phyloP scores from a whole-genome alignment of 2,888 invertebrate species.

The Pseudococcus longispinus region DNA sequence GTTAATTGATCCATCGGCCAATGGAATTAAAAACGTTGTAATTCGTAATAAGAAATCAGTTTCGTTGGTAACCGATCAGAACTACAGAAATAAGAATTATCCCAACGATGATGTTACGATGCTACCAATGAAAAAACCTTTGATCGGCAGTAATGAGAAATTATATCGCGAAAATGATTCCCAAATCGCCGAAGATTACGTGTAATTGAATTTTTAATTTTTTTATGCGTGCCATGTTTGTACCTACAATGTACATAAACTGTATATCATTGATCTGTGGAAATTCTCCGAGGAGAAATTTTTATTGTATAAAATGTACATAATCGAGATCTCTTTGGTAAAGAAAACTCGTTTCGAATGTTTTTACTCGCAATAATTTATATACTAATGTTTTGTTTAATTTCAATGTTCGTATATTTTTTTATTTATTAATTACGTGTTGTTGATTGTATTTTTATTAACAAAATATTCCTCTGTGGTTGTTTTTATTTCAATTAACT shows the following conservation, averaged over 20 bases:
- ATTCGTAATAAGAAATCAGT: slow-evolving; percentile 48
- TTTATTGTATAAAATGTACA: not conserved
- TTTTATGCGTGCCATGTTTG: not conserved
- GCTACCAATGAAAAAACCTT: slow-evolving; percentile 24
- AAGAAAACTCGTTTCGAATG: not conserved
- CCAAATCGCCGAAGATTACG: slow-evolving; percentile 53
- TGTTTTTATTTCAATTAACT: not conserved
- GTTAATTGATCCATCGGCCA: slow-evolving; percentile 3
- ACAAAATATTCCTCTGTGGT: not conserved
- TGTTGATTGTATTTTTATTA: slow-evolving; percentile 11
- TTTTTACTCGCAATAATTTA: slow-evolving; percentile 9
- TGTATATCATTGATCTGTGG: not conserved
- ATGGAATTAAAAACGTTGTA: slow-evolving; percentile 37
- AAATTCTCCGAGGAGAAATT: not conserved
- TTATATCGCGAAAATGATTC: slow-evolving; percentile 1
- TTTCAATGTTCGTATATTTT: not conserved
- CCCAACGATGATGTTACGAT: slow-evolving; percentile 7
- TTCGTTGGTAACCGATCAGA: slow-evolving; percentile 29
- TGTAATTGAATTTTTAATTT: not conserved
- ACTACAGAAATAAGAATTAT: not conserved
- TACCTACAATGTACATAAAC: not conserved
- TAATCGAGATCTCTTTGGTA: not conserved
- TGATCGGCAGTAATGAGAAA: slow-evolving; percentile 24
- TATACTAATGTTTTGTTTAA: not conserved
- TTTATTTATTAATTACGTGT: not conserved